These are phyloP conservation scores for Butorides virescens DNA, from an alignment of 2,113 vertebrate species.

Conservation along the genomic window DNA sequence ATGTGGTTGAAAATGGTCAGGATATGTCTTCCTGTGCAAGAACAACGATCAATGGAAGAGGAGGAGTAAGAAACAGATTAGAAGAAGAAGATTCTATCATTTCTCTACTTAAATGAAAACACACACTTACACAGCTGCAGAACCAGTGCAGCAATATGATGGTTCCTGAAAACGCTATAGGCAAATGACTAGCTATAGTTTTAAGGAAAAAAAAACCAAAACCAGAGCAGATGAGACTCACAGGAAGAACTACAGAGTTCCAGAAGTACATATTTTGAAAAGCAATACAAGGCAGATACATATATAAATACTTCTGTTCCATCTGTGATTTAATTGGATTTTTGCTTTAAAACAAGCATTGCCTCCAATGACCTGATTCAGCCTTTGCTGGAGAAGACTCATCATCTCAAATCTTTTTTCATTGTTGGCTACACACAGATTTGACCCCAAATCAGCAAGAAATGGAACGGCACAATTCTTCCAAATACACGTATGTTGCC, in stretches of 20 bases:
- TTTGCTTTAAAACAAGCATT: neutral
- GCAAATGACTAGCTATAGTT: neutral
- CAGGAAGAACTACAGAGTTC: neutral
- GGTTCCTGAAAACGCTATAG: neutral
- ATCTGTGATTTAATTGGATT: neutral
- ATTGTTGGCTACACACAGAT: neutral
- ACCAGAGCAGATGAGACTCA: neutral
- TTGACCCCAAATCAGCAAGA: neutral
- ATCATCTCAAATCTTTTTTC: neutral
- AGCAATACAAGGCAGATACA: neutral
- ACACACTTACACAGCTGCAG: neutral
- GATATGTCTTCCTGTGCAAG: neutral
- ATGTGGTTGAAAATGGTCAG: neutral
- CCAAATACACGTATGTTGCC: neutral
- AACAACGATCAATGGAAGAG: neutral
- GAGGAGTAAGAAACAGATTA: neutral
- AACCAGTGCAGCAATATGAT: accelerated
- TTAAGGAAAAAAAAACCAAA: neutral
- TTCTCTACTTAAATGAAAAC: neutral
- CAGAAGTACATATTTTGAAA: neutral
- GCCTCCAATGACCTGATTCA: neutral
- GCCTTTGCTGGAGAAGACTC: neutral
- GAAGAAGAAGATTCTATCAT: neutral
- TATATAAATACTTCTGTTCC: neutral
- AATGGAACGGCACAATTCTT: neutral